phyloP scores from a whole-genome alignment of 2,797 vertebrate genomes.

The Discoglossus pictus region DNA sequence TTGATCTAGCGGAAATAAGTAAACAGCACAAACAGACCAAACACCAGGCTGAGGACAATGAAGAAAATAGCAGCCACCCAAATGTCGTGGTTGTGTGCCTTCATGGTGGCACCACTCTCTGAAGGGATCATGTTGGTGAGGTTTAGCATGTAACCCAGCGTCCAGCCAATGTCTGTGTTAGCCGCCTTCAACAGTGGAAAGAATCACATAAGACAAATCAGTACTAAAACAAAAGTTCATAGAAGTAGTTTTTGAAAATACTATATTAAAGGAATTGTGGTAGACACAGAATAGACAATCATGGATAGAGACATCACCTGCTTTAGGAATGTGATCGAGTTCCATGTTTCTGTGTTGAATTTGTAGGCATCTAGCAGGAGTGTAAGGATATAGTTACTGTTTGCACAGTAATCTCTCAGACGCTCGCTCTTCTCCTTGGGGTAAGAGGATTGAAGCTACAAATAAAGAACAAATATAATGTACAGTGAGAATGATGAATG shows the following conservation, averaged over 20 bases:
- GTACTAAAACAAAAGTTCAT: background rate
- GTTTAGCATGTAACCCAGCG: conserved; percentile 73
- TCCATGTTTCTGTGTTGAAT: conserved; percentile 68
- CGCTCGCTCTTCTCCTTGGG: conserved; percentile 12
- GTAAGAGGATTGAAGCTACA: conserved; percentile 62
- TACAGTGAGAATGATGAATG: no score
- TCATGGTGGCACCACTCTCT: conserved; percentile 56
- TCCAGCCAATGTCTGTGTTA: conserved; percentile 68
- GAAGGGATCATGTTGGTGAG: conserved; percentile 64
- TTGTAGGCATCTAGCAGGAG: conserved; percentile 72
- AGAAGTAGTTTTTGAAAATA: no score
- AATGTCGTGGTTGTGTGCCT: conserved; percentile 57
- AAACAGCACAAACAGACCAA: conserved; percentile 40
- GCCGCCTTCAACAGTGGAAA: conserved; percentile 61
- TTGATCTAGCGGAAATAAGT: conserved; percentile 12
- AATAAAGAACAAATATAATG: background rate
- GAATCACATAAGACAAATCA: no score
- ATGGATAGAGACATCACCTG: conserved; percentile 13
- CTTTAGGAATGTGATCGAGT: conserved; percentile 67
- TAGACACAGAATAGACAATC: background rate
- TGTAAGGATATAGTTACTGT: conserved; percentile 68
- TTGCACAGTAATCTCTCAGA: conserved; percentile 69
- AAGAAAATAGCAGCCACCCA: conserved; percentile 70
- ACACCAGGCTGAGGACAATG: conserved; percentile 57
- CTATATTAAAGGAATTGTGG: no score